A percentile compares a stretch with the other conserved stretches of the same genome.
phyloP scores from a whole-genome alignment of 2,888 invertebrate genomes.

The Masnerella sp. region DNA sequence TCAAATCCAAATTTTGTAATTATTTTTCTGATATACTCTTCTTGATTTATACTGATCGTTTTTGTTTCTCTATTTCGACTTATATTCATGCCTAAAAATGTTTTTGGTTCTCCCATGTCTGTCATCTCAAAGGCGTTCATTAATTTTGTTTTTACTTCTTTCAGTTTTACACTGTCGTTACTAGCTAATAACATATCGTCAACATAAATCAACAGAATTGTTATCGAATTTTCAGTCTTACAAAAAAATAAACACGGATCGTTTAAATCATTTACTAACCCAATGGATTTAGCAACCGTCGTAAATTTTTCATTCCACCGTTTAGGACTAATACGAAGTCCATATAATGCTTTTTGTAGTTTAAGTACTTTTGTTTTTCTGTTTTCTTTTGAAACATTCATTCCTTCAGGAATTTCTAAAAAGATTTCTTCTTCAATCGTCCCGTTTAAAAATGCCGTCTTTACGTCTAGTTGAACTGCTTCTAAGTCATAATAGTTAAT shows the following conservation, averaged over 20 bases:
- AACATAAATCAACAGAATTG: not conserved
- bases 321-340: not conserved
- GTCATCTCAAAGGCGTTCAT: not conserved
- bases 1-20: not conserved
- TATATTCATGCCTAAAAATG: not conserved
- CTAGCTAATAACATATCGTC: conserved; percentile 4
- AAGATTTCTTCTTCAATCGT: not conserved
- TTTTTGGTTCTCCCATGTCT: not conserved
- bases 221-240: not conserved
- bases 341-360: not conserved
- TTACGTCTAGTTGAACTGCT: not conserved
- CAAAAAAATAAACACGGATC: not conserved
- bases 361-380: not conserved
- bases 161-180: not conserved
- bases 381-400: not conserved
- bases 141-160: not conserved
- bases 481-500: not conserved
- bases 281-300: not conserved
- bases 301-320: conserved; percentile 2
- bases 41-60: not conserved
- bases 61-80: not conserved
- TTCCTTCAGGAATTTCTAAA: not conserved
- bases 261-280: not conserved
- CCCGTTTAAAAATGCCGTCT: not conserved
- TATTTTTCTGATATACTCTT: not conserved